These are phyloP conservation scores for Lepidurus couesii DNA, from an alignment of 1,140 invertebrate genomes.

Conservation along the genomic window DNA sequence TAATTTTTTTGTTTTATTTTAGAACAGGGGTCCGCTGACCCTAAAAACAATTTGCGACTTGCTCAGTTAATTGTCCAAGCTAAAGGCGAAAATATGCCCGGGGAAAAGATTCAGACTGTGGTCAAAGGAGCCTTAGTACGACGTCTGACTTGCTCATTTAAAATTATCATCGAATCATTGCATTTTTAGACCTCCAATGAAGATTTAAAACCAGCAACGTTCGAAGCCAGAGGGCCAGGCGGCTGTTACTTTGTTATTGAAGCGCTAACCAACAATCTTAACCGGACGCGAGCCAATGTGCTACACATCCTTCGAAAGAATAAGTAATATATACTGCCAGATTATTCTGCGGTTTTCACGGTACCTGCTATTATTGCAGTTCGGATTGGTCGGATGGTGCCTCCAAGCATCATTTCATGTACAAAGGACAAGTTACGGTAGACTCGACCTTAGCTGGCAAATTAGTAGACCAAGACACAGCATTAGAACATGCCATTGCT, in stretches of 20 bases:
- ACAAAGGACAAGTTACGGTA: conserved; percentile 29
- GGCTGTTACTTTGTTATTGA: conserved; percentile 29
- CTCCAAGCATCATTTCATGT: conserved; percentile 26
- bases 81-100: conserved; percentile 30
- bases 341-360: not conserved
- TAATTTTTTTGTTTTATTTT: conserved; percentile 25
- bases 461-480: conserved; percentile 17
- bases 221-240: conserved; percentile 27
- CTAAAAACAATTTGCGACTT: conserved; percentile 33
- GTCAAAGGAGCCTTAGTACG: conserved; percentile 32
- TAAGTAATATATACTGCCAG: conserved; percentile 27
- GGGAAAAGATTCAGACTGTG: conserved; percentile 30
- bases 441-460: not conserved
- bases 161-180: not conserved
- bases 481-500: conserved; percentile 26
- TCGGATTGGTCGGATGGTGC: conserved; percentile 29
- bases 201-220: conserved; percentile 25
- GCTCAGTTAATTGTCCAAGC: conserved; percentile 33
- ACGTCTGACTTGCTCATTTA: not conserved
- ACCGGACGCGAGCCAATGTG: conserved; percentile 29
- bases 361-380: not conserved
- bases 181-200: conserved; percentile 11
- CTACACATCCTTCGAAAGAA: conserved; percentile 30
- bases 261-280: conserved; percentile 20
- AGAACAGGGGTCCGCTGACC: conserved; percentile 33